These are phyloP conservation scores for Oxygymnocypris stewartii DNA, from an alignment of 2,113 vertebrate genomes.

Conservation along the genomic window DNA sequence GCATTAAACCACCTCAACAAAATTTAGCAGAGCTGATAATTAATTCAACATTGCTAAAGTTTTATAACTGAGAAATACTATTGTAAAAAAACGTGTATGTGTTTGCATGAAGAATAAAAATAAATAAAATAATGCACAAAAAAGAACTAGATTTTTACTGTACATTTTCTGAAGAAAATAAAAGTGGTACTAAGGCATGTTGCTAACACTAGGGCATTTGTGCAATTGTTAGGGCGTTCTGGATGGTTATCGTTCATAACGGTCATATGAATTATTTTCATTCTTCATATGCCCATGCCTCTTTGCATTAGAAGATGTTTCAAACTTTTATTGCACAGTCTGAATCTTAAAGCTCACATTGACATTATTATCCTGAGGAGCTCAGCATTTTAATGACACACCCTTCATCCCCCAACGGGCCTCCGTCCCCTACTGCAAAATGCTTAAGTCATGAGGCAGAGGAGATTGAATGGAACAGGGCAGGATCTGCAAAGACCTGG, in stretches of 20 bases:
- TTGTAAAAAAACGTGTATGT: neutral
- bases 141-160: neutral
- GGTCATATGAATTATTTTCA: neutral
- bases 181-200: too few relatives aligned
- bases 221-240: neutral
- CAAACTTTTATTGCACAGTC: neutral
- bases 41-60: slow-evolving; percentile 13
- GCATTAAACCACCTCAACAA: slow-evolving; percentile 16
- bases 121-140: neutral
- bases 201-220: too few relatives aligned
- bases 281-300: neutral
- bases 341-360: neutral
- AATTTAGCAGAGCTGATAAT: slow-evolving; percentile 13
- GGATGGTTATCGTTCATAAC: neutral
- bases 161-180: neutral
- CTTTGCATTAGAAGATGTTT: neutral
- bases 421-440: neutral
- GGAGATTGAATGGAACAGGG: slow-evolving; percentile 17
- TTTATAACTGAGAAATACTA: neutral
- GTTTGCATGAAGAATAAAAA: neutral
- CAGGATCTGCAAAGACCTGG: neutral
- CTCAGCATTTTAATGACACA: slow-evolving; percentile 7
- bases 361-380: neutral
- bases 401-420: neutral
- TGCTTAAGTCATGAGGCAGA: neutral